These are phyloP conservation scores for Spheniscus mendiculus DNA, from an alignment of 2,113 vertebrate genomes.

Conservation along the genomic window DNA sequence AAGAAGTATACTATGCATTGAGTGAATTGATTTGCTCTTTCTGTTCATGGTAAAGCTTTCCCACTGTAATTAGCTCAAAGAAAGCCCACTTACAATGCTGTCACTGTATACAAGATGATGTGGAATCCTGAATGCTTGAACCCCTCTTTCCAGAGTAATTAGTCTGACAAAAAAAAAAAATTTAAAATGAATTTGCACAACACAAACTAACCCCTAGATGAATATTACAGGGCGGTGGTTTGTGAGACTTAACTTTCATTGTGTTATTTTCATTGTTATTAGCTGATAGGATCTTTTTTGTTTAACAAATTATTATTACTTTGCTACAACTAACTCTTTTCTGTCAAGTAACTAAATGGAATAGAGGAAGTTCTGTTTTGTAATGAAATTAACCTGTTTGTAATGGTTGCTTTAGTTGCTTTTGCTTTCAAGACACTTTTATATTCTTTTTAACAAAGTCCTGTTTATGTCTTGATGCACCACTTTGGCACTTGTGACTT, in stretches of 20 bases:
- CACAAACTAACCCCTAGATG: not conserved
- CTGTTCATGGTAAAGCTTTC: slow-evolving; percentile 66
- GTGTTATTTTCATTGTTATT: slow-evolving; percentile 52
- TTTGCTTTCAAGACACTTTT: slow-evolving; percentile 73
- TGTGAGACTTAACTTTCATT: slow-evolving; percentile 57
- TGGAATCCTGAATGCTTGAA: slow-evolving; percentile 79
- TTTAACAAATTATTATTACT: slow-evolving; percentile 49
- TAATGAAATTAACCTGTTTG: slow-evolving; percentile 77
- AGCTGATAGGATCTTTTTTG: slow-evolving; percentile 15
- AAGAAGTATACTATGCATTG: slow-evolving; percentile 75
- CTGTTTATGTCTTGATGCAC: slow-evolving; percentile 68
- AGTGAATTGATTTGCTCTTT: slow-evolving; percentile 67
- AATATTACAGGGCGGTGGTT: not conserved
- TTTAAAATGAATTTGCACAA: slow-evolving; percentile 61
- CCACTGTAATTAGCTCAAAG: slow-evolving; percentile 64
- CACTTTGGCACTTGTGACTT: slow-evolving; percentile 77
- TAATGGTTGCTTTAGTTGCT: slow-evolving; percentile 71
- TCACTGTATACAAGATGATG: slow-evolving; percentile 63
- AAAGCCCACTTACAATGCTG: slow-evolving; percentile 59
- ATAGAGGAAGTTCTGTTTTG: slow-evolving; percentile 73
- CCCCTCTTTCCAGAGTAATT: slow-evolving; percentile 51
- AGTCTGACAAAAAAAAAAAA: not conserved
- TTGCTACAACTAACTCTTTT: slow-evolving; percentile 62
- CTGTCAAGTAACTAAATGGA: slow-evolving; percentile 69
- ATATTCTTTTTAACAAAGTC: slow-evolving; percentile 72